Base-by-base conservation (phyloP, 1,140 invertebrate species). In the Oryzaephilus surinamensis region DNA sequence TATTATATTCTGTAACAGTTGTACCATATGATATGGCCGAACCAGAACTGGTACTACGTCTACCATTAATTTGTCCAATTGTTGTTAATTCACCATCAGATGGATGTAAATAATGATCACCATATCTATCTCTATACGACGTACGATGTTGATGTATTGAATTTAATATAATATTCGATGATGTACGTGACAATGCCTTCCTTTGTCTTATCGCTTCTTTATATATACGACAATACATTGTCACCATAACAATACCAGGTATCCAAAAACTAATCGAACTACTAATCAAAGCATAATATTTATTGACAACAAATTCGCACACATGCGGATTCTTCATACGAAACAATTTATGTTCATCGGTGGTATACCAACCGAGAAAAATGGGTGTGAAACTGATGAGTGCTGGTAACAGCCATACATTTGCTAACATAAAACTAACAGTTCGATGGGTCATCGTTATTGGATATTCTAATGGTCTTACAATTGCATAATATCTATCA, bases 381-480 rank as follows among this genome's bases (percentile, higher is more conserved):
- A 97, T 92, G 1, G 95, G 93, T 27, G 92, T 86, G 56, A 97
- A 93, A 40, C 91, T 95, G 41, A 97, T 94, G 19, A 93, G 71
- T 2, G 87, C 81, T 1, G 93, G 90, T 28, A 90, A 68, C 4
- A 88, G 62, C 95, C 95, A 98, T 0, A 94, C 89, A 28, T 83
- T 77, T 6, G 80, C 79, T 2, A 87, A 60, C 81, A 85, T 85
- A 45, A 84, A 81, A 2, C 72, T 76, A 0, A 97, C 92, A 6
- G 77, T 83, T 45, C 70, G 69, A 45, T 79, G 75, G 1, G 84
- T 90, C 81, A 93, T 91, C 19, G 83, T 87, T 13, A 84, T 76
- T 1, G 87, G 84, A 58, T 93, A 92, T 58, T 92, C 86, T 16
- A 94, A 63, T 1, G 88, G 88, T 40, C 82, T 73, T 15, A 90